Conservation (phyloP, 2,113 vertebrate species). For the Scalopus aquaticus region DNA sequence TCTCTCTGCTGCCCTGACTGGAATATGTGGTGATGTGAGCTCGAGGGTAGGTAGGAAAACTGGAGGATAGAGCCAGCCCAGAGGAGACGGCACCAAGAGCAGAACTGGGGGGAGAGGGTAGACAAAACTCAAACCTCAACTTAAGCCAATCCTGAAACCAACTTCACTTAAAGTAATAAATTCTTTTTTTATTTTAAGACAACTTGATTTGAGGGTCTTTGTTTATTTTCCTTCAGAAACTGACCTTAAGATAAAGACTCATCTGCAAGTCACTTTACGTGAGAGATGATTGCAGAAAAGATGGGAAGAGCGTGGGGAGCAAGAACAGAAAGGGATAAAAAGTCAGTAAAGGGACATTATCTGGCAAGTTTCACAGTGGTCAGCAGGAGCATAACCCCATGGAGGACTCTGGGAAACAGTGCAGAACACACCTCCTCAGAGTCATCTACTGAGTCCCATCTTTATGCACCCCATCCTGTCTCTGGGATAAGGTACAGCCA, state of each 20-base stretch:
- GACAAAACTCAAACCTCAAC: neutral
- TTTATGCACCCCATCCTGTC: no score
- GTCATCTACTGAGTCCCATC: no score
- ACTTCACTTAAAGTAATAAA: neutral
- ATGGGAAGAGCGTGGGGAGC: neutral
- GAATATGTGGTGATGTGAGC: neutral
- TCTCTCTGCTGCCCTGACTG: neutral
- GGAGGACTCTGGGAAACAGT: neutral
- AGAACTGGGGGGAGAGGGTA: rapidly evolving
- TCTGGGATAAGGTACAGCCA: neutral
- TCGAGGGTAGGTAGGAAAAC: neutral
- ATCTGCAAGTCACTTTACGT: neutral
- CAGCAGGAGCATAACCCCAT: rapidly evolving
- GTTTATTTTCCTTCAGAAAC: constrained; percentile 17
- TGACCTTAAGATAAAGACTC: neutral
- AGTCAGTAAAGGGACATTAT: neutral
- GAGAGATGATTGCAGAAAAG: neutral
- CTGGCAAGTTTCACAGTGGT: neutral
- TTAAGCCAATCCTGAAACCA: neutral
- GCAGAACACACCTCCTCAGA: neutral
- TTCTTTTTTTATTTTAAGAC: neutral
- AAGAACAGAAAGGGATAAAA: neutral
- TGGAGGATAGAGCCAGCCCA: neutral
- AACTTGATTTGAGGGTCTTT: neutral
- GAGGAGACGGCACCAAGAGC: no score